Evolutionary conservation across 2,797 vertebrate species (phyloP).

Genomic region (Poecilia picta): DNA sequence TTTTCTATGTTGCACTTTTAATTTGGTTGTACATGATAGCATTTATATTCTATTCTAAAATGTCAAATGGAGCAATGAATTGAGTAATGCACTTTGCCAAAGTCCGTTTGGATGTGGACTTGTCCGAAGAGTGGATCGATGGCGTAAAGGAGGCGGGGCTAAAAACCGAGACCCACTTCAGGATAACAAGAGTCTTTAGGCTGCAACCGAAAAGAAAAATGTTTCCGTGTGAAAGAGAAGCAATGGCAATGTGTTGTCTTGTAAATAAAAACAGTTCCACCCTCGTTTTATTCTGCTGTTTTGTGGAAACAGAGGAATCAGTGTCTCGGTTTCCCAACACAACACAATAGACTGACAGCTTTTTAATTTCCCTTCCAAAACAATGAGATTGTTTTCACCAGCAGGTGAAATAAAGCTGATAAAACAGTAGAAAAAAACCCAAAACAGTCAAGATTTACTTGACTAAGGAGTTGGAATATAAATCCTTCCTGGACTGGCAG

Average conservation of each 20-base stretch:
- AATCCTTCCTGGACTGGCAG: constrained; percentile 7
- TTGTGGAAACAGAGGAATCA: background rate
- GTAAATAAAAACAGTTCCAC: background rate
- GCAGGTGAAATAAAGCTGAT: background rate
- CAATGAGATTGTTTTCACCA: background rate
- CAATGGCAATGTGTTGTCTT: background rate
- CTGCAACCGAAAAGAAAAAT: background rate
- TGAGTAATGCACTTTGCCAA: no score
- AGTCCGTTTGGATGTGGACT: no score
- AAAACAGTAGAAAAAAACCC: background rate
- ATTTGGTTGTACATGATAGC: no score
- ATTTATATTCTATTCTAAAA: no score
- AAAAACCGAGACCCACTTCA: no score
- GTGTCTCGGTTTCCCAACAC: background rate
- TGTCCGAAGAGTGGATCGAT: no score
- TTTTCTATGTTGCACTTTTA: no score
- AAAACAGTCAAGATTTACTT: background rate
- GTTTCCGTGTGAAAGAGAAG: background rate
- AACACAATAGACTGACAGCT: background rate
- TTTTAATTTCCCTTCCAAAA: background rate
- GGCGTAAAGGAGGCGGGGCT: no score
- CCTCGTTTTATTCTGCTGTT: background rate
- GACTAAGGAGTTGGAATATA: background rate
- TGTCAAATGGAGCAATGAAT: no score
- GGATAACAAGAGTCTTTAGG: background rate